Evolutionary conservation across 1,140 invertebrate species (phyloP), one percentile per base, ranked within the genome.

Genomic region (Drosophila azteca): DNA sequence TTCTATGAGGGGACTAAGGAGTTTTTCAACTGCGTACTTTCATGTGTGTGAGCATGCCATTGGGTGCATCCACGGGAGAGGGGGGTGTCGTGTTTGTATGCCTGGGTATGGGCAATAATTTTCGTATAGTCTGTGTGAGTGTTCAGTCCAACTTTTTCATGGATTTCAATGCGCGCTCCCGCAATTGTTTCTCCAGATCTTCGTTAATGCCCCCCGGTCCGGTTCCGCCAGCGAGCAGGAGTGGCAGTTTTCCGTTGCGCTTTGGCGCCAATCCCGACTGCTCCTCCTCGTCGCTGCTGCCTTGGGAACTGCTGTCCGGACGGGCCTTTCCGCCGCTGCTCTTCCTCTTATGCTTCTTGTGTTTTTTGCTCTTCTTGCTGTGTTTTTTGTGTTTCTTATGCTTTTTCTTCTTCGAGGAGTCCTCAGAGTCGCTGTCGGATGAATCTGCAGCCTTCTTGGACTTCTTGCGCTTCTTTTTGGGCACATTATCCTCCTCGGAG

Each of bases 111-210:
- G 57, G 66, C 63, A 48, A 68, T 58, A 7, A 39, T 49, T 58
- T 39, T 44, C 51, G 66, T 66, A 39, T 39, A 50, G 49, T 69
- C 65, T 70, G 35, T 83, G 63, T 70, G 61, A 41, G 58, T 49
- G 31, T 65, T 88, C 79, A 87, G 79, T 87, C 83, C 83, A 87
- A 67, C 70, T 94, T 93, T 57, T 94, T 94, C 93, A 94, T 94
- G 2, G 93, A 94, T 75, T 94, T 94, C 11, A 98, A 92, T 35
- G 97, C 97, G 77, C 96, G 95, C 91, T 97, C 96, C n/a, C 97
- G 93, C 69, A 98, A 93, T 92, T 96, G 96, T 87, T 96, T 96
- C 89, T 97, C 97, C 58, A 96, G 92, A 92, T 97, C 96, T 81
- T 97, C 96, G 81, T 95, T 95, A 46, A 94, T 91, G 39, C 91